Base-by-base conservation (phyloP, 1,140 invertebrate species). In the Lasioglossum baleicum region DNA sequence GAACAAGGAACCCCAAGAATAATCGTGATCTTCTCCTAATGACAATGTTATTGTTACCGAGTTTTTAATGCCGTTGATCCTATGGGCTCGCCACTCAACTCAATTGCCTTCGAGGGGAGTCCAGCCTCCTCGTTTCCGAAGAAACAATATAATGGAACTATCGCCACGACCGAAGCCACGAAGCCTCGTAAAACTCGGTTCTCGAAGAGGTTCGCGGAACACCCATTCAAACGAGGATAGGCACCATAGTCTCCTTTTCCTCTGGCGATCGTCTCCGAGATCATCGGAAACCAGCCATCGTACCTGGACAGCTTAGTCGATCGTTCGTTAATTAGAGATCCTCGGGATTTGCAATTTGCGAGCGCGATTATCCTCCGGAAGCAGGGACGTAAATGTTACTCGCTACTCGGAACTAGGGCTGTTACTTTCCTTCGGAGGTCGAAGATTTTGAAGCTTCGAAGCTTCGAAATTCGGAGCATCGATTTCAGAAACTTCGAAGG, bases 101-200 rank as follows among this genome's bases (percentile, higher is more conserved):
- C 35, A 35, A 35, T 35, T 5, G 1, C 35, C 35, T 35, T 72
- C 26, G 53, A 71, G 42, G 40, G 15, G 17, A 10, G 35, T 40
- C 15, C 82, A 71, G 75, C 83, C 83, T 83, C 77, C 82, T 84
- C 58, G 72, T 84, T 84, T 84, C 83, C 77, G 72, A 63, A 63
- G 76, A 83, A 84, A 84, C 77, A 64, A 76, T 72, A 84, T 84
- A 84, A 84, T 84, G 82, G 72, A 56, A 75, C 67, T 40, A 73
- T 76, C 68, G 68, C 82, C 26, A 76, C 82, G 74, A 68, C 71
- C 82, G 67, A 81, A 56, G 35, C 77, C 71, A 77, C 82, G 77
- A 72, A 5, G 75, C 64, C 72, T 84, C 72, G 82, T 84, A 84
- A 84, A 53, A 84, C 58, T 61, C 79, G 44, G 13, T 15, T 53